Evolutionary conservation across 2,113 vertebrate genomes (phyloP).

Genomic region (Euleptes europaea): DNA sequence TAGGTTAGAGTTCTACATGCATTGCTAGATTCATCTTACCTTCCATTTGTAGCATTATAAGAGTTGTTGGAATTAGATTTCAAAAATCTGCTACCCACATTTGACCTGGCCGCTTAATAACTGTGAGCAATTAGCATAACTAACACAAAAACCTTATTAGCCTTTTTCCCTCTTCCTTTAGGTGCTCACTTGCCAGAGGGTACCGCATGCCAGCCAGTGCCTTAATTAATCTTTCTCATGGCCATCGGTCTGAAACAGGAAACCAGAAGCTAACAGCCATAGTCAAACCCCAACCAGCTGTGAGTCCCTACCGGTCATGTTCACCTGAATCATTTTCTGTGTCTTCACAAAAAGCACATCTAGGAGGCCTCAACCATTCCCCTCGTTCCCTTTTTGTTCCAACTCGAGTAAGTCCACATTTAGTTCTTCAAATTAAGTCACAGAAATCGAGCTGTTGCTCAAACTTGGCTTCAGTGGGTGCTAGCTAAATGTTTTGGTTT

Average conservation of each 20-base stretch:
- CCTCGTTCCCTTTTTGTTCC: constrained; percentile 91
- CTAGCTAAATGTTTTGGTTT: background rate
- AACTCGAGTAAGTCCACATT: constrained; percentile 79
- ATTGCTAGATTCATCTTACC: background rate
- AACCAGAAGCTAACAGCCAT: constrained; percentile 90
- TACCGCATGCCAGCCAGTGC: constrained; percentile 94
- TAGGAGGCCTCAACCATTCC: constrained; percentile 89
- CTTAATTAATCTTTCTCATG: constrained; percentile 94
- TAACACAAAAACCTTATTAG: background rate
- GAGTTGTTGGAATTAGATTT: background rate
- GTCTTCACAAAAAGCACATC: constrained; percentile 74
- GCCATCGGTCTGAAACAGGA: constrained; percentile 83
- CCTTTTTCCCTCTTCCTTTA: constrained; percentile 59
- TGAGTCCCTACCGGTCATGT: constrained; percentile 66
- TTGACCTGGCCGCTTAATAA: background rate
- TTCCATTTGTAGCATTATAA: background rate
- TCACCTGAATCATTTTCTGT: constrained; percentile 55
- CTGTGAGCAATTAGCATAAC: background rate
- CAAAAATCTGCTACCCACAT: background rate
- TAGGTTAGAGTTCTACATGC: background rate
- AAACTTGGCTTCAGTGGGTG: background rate
- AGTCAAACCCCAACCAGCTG: constrained; percentile 90
- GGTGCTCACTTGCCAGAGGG: constrained; percentile 83
- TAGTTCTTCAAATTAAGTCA: background rate
- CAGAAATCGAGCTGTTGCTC: background rate